Conservation (phyloP, 1,140 invertebrate genomes). For the Macrobrachium nipponense region DNA sequence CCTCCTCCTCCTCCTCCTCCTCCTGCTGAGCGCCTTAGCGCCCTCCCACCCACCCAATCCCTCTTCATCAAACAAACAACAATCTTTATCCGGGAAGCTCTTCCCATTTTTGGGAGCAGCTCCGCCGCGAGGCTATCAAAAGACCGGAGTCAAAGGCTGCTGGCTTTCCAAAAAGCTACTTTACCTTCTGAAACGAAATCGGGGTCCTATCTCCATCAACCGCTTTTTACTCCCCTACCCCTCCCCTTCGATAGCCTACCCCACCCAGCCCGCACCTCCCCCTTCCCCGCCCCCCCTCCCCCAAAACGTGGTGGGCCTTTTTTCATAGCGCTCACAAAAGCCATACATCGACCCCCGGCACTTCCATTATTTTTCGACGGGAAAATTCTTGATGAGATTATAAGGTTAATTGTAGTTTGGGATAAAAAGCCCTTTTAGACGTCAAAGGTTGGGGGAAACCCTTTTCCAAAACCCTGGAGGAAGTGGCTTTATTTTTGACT, state of each 20-base stretch:
- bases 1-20: no score
- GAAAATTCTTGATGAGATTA: conserved; percentile 61
- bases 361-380: conserved; percentile 57
- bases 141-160: conserved; percentile 6
- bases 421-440: conserved; percentile 37
- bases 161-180: conserved; percentile 34
- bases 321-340: conserved; percentile 37
- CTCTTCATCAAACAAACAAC: conserved; percentile 28
- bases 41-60: background rate
- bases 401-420: conserved; percentile 59
- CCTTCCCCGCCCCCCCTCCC: no score
- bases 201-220: conserved; percentile 52
- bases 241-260: background rate
- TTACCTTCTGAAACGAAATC: conserved; percentile 57
- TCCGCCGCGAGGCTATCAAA: conserved; percentile 18
- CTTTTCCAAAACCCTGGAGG: conserved; percentile 40
- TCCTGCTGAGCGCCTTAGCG: no score
- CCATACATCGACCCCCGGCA: conserved; percentile 41
- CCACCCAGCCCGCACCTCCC: background rate
- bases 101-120: background rate
- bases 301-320: background rate
- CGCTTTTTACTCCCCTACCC: background rate
- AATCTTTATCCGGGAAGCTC: conserved; percentile 35
- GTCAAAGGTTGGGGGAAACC: conserved; percentile 54
- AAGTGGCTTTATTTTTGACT: conserved; percentile 19